phyloP scores from a whole-genome alignment of 2,113 vertebrate species.

The Megalops atlanticus region DNA sequence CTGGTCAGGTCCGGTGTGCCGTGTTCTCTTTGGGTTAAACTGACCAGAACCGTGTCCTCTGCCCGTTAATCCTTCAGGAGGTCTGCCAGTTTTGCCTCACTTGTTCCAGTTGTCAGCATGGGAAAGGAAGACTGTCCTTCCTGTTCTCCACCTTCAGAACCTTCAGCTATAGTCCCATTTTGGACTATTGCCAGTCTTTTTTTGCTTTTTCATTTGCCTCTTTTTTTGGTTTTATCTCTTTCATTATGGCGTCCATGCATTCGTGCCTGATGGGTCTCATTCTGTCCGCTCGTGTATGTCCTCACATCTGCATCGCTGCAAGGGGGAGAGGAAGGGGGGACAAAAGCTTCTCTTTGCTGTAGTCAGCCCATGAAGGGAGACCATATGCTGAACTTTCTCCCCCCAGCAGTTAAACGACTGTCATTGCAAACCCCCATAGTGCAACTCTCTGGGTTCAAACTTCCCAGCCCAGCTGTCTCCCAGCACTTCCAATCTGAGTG shows the following conservation, averaged over 20 bases:
- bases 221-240: neutral
- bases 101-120: neutral
- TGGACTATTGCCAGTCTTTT: too few relatives aligned
- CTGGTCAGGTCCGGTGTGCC: neutral
- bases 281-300: neutral
- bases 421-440: neutral
- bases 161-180: neutral
- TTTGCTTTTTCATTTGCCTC: neutral
- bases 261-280: neutral
- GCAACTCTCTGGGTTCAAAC: neutral
- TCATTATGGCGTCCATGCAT: neutral
- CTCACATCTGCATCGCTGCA: neutral
- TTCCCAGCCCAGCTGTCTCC: neutral
- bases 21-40: too few relatives aligned
- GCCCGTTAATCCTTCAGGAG: too few relatives aligned
- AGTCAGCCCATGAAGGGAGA: neutral
- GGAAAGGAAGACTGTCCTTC: too few relatives aligned
- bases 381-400: neutral
- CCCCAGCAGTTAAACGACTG: neutral
- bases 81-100: too few relatives aligned
- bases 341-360: neutral
- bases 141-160: neutral
- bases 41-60: too few relatives aligned
- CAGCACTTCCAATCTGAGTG: conserved; percentile 2
- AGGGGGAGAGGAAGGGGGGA: neutral